A percentile compares a stretch with the other conserved stretches of the same genome.
Evolutionary conservation across 2,797 vertebrate genomes (phyloP).

Genomic region (Notolepis coatsorum): DNA sequence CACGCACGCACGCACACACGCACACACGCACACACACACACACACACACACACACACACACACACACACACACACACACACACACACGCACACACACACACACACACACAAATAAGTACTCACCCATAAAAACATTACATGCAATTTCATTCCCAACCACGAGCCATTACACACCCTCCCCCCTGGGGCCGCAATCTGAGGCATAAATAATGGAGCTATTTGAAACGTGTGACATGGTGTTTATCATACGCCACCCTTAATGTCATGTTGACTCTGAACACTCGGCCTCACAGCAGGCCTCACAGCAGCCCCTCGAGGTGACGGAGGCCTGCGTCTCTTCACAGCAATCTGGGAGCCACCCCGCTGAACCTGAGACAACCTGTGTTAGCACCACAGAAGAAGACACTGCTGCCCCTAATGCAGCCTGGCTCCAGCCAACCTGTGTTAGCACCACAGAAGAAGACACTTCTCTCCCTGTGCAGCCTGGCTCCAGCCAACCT

Average conservation of each 20-base stretch:
- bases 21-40: constrained; percentile 68
- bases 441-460: no score
- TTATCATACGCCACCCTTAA: not conserved
- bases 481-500: no score
- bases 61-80: not conserved
- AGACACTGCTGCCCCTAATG: no score
- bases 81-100: not conserved
- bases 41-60: constrained; percentile 68
- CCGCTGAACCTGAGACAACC: no score
- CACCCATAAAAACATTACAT: constrained; percentile 33
- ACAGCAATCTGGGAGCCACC: no score
- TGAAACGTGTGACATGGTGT: constrained; percentile 26
- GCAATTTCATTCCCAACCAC: constrained; percentile 34
- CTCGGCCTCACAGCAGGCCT: no score
- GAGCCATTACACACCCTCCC: constrained; percentile 33
- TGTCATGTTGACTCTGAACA: no score
- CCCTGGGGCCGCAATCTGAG: constrained; percentile 26
- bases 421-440: no score
- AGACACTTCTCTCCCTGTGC: no score
- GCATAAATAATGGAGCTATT: constrained; percentile 33
- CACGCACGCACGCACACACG: no score
- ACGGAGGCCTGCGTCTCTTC: no score
- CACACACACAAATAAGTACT: constrained; percentile 20
- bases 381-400: no score
- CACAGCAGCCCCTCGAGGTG: not conserved